Conservation (phyloP, 2,113 vertebrate genomes). For the Acrocephalus kingi region DNA sequence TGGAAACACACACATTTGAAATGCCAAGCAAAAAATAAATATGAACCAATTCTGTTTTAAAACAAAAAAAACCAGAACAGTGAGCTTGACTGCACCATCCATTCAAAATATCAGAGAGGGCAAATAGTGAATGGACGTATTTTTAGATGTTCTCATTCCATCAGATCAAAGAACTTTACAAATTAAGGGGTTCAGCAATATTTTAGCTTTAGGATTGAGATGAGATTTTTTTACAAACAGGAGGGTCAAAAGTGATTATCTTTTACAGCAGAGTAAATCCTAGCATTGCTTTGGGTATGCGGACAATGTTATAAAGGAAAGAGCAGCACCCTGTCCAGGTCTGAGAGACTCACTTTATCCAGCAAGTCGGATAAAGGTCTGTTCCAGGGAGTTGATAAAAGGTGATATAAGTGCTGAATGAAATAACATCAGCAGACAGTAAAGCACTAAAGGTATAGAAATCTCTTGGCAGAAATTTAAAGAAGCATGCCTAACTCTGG, state of each 20-base stretch:
- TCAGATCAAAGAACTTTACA: neutral
- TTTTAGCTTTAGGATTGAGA: neutral
- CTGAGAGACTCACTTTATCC: neutral
- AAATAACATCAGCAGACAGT: neutral
- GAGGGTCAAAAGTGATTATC: neutral
- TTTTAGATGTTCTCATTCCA: neutral
- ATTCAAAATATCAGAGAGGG: neutral
- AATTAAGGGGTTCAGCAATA: neutral
- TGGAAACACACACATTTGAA: neutral
- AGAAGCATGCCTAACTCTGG: neutral
- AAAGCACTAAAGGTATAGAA: neutral
- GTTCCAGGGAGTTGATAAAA: neutral
- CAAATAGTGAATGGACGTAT: fast-evolving
- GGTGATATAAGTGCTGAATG: neutral
- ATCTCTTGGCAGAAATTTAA: neutral
- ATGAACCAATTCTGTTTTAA: neutral
- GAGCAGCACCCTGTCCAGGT: neutral
- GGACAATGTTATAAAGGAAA: neutral
- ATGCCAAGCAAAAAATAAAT: neutral
- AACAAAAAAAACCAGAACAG: neutral
- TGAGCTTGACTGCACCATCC: neutral
- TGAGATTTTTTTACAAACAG: neutral
- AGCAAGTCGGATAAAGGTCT: neutral
- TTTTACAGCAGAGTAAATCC: neutral
- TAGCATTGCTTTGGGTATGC: neutral